A percentile compares a stretch with the other conserved stretches of the same genome.
Evolutionary conservation across 2,113 vertebrate genomes (phyloP).

Genomic region (Catharus bicknelli): DNA sequence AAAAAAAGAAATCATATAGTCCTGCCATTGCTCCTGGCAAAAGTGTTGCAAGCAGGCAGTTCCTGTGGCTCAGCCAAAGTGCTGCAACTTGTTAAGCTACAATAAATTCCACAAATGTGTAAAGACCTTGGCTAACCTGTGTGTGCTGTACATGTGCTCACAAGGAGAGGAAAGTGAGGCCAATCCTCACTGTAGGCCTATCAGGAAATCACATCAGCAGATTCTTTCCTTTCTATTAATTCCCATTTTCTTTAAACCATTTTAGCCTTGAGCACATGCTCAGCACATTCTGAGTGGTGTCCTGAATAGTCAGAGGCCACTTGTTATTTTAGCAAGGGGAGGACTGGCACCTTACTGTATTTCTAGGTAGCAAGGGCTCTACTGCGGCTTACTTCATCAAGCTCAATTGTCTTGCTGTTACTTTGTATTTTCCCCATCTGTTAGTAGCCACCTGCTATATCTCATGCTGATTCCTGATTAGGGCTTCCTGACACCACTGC

Average conservation of each 20-base stretch:
- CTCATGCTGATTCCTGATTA: not conserved
- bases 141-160: fast-evolving
- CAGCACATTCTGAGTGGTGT: not conserved
- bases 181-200: not conserved
- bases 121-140: not conserved
- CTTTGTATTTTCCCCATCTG: constrained; percentile 24
- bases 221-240: not conserved
- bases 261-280: not conserved
- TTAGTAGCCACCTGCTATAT: constrained; percentile 38
- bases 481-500: not conserved
- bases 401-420: constrained; percentile 18
- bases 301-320: not conserved
- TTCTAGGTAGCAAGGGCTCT: not conserved
- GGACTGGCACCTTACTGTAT: not conserved
- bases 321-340: not conserved
- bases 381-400: not conserved
- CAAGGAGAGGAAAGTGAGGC: not conserved
- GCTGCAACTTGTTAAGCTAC: not conserved
- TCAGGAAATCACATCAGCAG: not conserved
- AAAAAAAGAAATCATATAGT: not conserved
- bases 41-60: not conserved
- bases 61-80: not conserved
- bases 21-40: not conserved
- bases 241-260: not conserved
- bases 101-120: not conserved